Conservation (phyloP, 2,888 invertebrate genomes). For the Villa cingulata region DNA sequence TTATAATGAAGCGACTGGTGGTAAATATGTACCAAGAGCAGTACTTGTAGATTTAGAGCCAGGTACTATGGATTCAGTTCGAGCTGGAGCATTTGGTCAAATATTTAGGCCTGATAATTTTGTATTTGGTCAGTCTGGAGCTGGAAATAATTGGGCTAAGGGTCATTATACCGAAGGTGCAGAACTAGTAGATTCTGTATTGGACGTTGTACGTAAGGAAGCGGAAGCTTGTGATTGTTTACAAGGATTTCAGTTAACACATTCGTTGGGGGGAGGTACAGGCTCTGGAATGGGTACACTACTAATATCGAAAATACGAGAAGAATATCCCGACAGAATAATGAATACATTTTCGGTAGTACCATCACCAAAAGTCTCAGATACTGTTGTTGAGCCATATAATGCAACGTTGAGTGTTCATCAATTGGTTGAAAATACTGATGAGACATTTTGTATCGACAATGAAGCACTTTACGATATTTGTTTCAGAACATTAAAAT, state of each 20-base stretch:
- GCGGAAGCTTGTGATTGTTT: conserved; percentile 84
- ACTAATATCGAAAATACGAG: conserved; percentile 74
- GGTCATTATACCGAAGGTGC: conserved; percentile 91
- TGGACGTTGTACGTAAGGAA: conserved; percentile 74
- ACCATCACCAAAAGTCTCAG: conserved; percentile 66
- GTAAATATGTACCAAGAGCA: conserved; percentile 89
- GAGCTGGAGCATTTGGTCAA: conserved; percentile 86
- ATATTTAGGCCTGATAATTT: conserved; percentile 94
- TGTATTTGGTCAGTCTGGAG: conserved; percentile 79
- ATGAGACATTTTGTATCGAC: conserved; percentile 84
- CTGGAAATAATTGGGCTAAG: conserved; percentile 80
- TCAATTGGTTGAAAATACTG: conserved; percentile 80
- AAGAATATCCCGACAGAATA: conserved; percentile 76
- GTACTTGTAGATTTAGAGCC: conserved; percentile 91
- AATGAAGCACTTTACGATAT: conserved; percentile 88
- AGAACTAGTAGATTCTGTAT: conserved; percentile 71
- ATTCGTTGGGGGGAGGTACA: conserved; percentile 78
- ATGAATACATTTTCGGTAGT: conserved; percentile 77
- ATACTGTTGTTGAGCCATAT: conserved; percentile 62
- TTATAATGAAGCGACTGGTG: conserved; percentile 87
- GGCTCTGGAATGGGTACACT: conserved; percentile 83
- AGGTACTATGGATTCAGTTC: conserved; percentile 94
- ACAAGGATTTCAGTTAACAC: conserved; percentile 71
- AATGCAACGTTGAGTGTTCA: conserved; percentile 81
- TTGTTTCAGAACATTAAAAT: conserved; percentile 79